Percentiles rank a stretch among this genome's conserved stretches.
phyloP scores from a whole-genome alignment of 2,113 vertebrate species.

The Malurus elegans region DNA sequence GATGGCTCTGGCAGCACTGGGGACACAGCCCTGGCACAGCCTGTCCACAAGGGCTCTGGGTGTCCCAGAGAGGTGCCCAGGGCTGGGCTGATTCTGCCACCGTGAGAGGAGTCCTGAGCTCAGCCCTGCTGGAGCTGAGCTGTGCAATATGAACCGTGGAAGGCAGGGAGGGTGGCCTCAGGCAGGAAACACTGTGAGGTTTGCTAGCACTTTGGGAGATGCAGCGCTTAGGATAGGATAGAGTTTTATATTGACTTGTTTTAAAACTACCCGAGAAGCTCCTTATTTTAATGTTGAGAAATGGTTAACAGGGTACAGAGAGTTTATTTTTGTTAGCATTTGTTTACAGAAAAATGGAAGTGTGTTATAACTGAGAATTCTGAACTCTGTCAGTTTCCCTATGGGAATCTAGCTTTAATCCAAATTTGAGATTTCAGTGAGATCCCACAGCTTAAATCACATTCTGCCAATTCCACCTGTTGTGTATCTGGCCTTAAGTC shows the following conservation, averaged over 20 bases:
- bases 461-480: not conserved
- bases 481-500: not conserved
- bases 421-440: not conserved
- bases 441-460: not conserved
- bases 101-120: not conserved
- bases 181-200: not conserved
- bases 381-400: not conserved
- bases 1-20: not conserved
- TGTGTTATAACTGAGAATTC: slow-evolving; percentile 12
- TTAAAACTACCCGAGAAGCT: not conserved
- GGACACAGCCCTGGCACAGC: fast-evolving
- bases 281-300: slow-evolving; percentile 20
- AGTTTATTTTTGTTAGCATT: slow-evolving; percentile 43
- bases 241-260: slow-evolving; percentile 28
- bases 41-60: not conserved
- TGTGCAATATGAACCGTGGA: not conserved
- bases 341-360: slow-evolving; percentile 48
- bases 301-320: slow-evolving; percentile 22
- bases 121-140: not conserved
- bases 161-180: not conserved
- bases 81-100: not conserved
- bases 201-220: slow-evolving; percentile 16
- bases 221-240: not conserved
- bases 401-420: slow-evolving; percentile 4
- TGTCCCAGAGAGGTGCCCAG: not conserved